phyloP scores from a whole-genome alignment of 2,113 vertebrate species.

The Neofelis nebulosa region DNA sequence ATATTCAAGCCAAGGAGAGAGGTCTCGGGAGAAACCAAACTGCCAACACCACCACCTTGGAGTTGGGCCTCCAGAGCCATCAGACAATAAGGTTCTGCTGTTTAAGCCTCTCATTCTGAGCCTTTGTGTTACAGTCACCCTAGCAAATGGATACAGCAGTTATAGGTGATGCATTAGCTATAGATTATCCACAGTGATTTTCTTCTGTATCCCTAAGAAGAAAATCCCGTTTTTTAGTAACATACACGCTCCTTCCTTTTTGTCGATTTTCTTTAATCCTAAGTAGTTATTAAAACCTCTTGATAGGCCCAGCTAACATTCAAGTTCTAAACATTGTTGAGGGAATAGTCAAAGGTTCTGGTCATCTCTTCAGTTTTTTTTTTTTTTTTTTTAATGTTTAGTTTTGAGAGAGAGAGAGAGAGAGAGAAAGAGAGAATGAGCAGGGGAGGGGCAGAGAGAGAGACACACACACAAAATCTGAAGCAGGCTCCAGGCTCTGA shows the following conservation, averaged over 20 bases:
- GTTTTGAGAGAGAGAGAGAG: too few species aligned
- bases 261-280: not conserved
- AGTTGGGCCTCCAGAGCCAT: not conserved
- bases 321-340: not conserved
- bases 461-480: too few species aligned
- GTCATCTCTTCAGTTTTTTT: not conserved
- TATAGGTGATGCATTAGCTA: not conserved
- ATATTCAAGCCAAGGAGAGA: not conserved
- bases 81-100: not conserved
- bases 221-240: conserved; percentile 12
- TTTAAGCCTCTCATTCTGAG: not conserved
- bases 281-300: not conserved
- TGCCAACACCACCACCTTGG: not conserved
- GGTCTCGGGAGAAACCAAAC: not conserved
- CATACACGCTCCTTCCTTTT: not conserved
- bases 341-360: not conserved
- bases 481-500: too few species aligned
- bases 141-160: not conserved
- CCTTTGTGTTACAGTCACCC: not conserved
- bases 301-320: not conserved
- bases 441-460: too few species aligned
- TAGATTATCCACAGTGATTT: not conserved
- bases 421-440: too few species aligned
- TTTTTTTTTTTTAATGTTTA: too few species aligned
- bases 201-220: not conserved